Conservation (phyloP, 2,797 vertebrate species). For the Gallirallus australis region DNA sequence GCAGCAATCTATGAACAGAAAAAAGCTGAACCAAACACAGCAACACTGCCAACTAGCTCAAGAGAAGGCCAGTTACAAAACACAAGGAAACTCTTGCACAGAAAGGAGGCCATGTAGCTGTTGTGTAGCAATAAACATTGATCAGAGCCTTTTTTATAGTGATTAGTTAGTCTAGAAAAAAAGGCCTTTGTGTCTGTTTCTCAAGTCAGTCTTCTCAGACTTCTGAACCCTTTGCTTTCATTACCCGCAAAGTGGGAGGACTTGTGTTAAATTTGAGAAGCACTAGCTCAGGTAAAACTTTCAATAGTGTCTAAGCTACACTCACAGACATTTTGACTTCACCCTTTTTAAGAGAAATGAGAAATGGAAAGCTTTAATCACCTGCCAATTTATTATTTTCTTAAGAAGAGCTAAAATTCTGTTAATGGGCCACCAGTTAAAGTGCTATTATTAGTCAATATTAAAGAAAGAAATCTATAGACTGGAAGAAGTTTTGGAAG, state of each 20-base stretch:
- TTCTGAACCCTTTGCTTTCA: not conserved
- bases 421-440: not conserved
- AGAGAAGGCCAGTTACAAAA: not conserved
- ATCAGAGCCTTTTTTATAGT: not conserved
- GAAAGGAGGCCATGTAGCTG: not conserved
- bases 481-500: conserved; percentile 12
- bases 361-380: conserved; percentile 42
- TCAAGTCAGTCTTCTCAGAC: not conserved
- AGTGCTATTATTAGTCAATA: conserved; percentile 20
- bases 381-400: conserved; percentile 55
- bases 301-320: not conserved
- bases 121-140: not conserved
- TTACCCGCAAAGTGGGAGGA: not conserved
- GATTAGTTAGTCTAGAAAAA: not conserved
- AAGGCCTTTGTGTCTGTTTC: not conserved
- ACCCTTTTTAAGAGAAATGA: not conserved
- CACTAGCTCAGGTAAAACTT: not conserved
- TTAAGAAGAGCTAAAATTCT: not conserved
- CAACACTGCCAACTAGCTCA: not conserved
- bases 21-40: not conserved
- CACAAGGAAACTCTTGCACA: not conserved
- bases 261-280: not conserved
- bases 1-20: not conserved
- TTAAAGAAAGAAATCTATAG: conserved; percentile 33
- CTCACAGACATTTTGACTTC: not conserved